These are phyloP conservation scores for Standfussiana lucernea DNA, from an alignment of 2,888 invertebrate genomes.

Conservation along the genomic window DNA sequence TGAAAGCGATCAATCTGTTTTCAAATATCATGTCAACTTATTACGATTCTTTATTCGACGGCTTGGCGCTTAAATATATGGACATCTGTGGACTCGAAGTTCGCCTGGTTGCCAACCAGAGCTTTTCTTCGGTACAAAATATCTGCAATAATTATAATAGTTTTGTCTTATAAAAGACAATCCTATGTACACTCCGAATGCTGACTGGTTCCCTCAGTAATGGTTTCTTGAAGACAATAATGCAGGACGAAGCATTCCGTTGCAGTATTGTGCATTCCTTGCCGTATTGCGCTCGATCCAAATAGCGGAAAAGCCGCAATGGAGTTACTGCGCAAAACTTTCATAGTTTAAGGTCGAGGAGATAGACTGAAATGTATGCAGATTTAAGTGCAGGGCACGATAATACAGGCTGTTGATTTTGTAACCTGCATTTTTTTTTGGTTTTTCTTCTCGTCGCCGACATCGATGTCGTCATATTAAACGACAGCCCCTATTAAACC, in stretches of 20 bases:
- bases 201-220: background rate
- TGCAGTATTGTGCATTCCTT: constrained; percentile 24
- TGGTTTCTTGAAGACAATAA: background rate
- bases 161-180: background rate
- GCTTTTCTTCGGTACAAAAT: background rate
- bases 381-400: background rate
- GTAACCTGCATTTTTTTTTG: background rate
- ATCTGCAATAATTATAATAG: background rate
- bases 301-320: constrained; percentile 11
- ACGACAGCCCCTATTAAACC: background rate
- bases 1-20: background rate
- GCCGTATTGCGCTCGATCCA: constrained; percentile 10
- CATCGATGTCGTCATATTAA: background rate
- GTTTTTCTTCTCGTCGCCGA: background rate
- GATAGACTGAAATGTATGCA: background rate
- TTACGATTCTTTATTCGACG: too few relatives aligned
- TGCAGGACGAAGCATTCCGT: background rate
- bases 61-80: too few relatives aligned
- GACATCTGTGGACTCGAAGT: background rate
- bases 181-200: background rate
- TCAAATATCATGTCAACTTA: background rate
- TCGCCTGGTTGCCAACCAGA: background rate
- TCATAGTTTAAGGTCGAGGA: background rate
- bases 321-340: background rate
- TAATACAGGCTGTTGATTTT: background rate